A percentile compares a stretch with the other conserved stretches of the same genome.
phyloP scores from a whole-genome alignment of 2,797 vertebrate genomes.

The Notamacropus eugenii region DNA sequence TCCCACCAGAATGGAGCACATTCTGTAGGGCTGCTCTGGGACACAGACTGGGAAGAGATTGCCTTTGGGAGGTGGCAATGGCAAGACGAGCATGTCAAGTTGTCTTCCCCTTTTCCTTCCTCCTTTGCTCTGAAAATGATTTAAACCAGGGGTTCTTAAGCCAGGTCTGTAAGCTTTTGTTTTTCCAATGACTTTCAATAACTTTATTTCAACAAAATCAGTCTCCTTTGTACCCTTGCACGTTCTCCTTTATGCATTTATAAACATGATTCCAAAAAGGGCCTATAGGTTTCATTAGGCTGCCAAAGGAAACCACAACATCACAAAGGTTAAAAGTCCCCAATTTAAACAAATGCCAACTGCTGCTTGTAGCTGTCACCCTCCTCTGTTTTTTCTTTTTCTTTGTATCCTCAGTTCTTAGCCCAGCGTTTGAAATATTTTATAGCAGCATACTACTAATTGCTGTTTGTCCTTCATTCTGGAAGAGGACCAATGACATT shows the following conservation, averaged over 20 bases:
- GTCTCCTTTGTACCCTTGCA: background rate
- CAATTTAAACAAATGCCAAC: background rate
- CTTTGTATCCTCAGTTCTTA: background rate
- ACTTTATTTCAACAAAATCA: background rate
- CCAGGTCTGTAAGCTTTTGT: background rate
- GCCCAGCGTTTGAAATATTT: background rate
- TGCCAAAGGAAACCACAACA: background rate
- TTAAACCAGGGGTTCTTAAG: background rate
- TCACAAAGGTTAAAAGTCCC: background rate
- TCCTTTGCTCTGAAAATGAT: background rate
- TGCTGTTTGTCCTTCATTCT: too few relatives aligned
- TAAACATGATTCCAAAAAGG: background rate
- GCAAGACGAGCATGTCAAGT: background rate
- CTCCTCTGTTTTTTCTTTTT: background rate
- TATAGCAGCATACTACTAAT: too few relatives aligned
- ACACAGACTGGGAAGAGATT: background rate
- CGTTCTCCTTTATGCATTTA: background rate
- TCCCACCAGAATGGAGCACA: too few relatives aligned
- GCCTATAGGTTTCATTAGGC: background rate
- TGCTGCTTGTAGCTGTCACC: background rate
- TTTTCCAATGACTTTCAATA: background rate
- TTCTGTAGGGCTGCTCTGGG: background rate
- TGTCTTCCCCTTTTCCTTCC: background rate
- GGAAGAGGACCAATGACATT: too few relatives aligned
- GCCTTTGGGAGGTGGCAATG: background rate